These are phyloP conservation scores for Leptonema lineaticorne DNA, from an alignment of 1,140 invertebrate species.

Conservation along the genomic window DNA sequence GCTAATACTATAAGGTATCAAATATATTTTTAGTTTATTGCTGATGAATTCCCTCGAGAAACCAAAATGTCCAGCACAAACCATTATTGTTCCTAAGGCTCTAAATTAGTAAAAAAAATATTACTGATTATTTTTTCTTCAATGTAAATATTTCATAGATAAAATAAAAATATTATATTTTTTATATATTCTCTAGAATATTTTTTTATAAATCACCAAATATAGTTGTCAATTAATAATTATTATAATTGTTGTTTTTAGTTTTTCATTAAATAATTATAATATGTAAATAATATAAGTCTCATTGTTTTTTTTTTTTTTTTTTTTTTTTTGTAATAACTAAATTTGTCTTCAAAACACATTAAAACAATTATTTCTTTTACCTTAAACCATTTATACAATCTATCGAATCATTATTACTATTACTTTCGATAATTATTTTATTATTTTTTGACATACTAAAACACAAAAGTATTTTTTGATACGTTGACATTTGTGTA, in stretches of 20 bases:
- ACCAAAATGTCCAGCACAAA: constrained; percentile 20
- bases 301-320: too few relatives aligned
- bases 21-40: constrained; percentile 20
- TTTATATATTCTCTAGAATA: too few relatives aligned
- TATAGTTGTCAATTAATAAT: too few relatives aligned
- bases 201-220: too few relatives aligned
- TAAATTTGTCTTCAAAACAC: too few relatives aligned
- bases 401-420: neutral
- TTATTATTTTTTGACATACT: constrained; percentile 25
- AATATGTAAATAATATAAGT: too few relatives aligned
- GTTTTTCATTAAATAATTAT: too few relatives aligned
- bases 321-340: too few relatives aligned
- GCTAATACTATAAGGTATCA: constrained; percentile 17
- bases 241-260: too few relatives aligned
- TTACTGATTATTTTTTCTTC: neutral
- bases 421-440: neutral
- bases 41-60: constrained; percentile 12
- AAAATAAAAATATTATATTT: too few relatives aligned
- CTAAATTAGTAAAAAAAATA: neutral
- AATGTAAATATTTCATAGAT: neutral
- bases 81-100: constrained; percentile 25
- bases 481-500: too few relatives aligned
- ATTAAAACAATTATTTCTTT: too few relatives aligned
- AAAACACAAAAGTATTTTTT: constrained; percentile 20
- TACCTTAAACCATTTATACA: constrained; percentile 27